Evolutionary conservation across 64 coral and sea anemone genomes (phyloP).

Genomic region (Cladopsammia gracilis): DNA sequence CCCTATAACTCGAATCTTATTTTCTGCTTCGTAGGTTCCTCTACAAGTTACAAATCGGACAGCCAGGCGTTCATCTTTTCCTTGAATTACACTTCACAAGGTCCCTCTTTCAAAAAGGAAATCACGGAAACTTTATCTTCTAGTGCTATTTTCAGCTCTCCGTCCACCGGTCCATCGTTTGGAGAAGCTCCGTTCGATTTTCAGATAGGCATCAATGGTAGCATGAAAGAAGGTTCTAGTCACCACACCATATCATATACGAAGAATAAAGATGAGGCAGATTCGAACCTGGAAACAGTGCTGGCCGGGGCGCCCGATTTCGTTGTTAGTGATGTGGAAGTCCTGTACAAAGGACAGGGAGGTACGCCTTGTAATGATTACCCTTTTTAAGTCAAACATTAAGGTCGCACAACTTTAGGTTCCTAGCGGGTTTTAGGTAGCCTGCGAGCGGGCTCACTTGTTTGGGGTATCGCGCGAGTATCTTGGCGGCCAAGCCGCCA

Average conservation of each 20-base stretch:
- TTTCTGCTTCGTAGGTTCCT: constrained; percentile 8
- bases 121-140: not conserved
- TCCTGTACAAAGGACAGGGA: constrained; percentile 10
- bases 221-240: constrained; percentile 12
- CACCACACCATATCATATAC: not conserved
- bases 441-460: too few relatives aligned
- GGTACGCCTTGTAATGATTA: not conserved
- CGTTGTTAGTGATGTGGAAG: constrained; percentile 33
- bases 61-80: constrained; percentile 42
- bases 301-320: not conserved
- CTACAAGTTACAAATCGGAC: constrained; percentile 36
- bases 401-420: too few relatives aligned
- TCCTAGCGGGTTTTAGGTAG: too few relatives aligned
- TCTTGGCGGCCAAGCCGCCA: too few relatives aligned
- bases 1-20: too few relatives aligned
- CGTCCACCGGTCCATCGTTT: constrained; percentile 32
- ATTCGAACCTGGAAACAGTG: constrained; percentile 13
- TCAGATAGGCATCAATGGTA: constrained; percentile 32
- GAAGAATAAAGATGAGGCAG: not conserved
- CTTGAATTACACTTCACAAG: not conserved
- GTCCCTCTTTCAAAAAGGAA: not conserved
- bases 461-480: too few relatives aligned
- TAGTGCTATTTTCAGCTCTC: not conserved
- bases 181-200: constrained; percentile 59
- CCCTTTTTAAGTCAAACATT: not conserved